Base-by-base conservation (phyloP, 30 jellyfish, hydroid and myxozoan genomes). In the Aurelia sp. region DNA sequence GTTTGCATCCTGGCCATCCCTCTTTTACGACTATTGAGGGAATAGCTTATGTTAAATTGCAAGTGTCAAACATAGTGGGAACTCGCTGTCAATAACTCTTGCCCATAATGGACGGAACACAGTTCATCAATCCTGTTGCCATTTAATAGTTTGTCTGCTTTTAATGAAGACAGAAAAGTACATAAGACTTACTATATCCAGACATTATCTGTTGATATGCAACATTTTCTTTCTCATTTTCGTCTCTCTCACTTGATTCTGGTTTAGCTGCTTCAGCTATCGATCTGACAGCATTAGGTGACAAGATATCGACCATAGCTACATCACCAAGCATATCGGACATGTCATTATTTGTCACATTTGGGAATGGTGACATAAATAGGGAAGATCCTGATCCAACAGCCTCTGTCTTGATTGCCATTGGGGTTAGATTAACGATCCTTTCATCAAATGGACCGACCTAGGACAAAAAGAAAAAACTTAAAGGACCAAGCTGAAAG, bases 301-400 rank as follows among this genome's bases (percentile, higher is more conserved):
- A 70, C 16, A 84, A 65, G 57, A 73, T 22, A 18, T 83, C 95
- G 21, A 68, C 89, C 73, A 95, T 94, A 13, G 95, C 98, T 23
- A 86, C 74, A 44, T 92, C 98, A 16, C 92, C 98, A 21, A 92
- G 67, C 78, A 92, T 68, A 40, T 92, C 96, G 1, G 98, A 83
- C 62, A 92, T 53, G 73, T 92, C 92, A 64, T 78, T 92, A 23
- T 66, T 62, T 1, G 84, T 65, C 40, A 86, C 71, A 69, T 92
- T 66, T 68, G 59, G 89, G 35, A 92, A 92, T 6, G 98, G 98
- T 8, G 98, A 78, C 91, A 92, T 92, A 22, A 86, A 71, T 69
- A 92, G 86, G 37, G 91, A 86, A 7, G 92, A 55, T 3, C 80
- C 96, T 16, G 60, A 51, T 11, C 53, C 86, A 10, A 62, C 18